phyloP scores from a whole-genome alignment of 2,888 invertebrate genomes.

The Argyra leucocephala region DNA sequence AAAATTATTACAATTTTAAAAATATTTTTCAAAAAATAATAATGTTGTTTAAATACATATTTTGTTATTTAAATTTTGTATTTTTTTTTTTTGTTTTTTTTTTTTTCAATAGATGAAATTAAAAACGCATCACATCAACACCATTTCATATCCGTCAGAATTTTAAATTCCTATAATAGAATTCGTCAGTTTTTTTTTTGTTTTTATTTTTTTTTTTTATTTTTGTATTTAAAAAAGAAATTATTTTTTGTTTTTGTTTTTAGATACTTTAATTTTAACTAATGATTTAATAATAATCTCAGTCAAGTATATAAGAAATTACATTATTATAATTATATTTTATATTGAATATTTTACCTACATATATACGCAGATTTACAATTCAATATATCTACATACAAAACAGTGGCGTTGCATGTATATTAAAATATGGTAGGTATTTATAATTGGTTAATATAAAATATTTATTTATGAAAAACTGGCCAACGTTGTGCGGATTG shows the following conservation, averaged over 20 bases:
- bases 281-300: background rate
- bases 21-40: too few relatives aligned
- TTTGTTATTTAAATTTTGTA: background rate
- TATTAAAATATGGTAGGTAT: background rate
- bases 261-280: background rate
- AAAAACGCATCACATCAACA: constrained; percentile 9
- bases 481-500: too few relatives aligned
- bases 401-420: background rate
- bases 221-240: too few relatives aligned
- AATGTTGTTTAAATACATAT: constrained; percentile 1
- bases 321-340: background rate
- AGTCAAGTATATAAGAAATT: background rate
- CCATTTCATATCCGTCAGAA: constrained; percentile 4
- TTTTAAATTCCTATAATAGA: background rate
- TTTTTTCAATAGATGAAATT: constrained; percentile 1
- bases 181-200: background rate
- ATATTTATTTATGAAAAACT: too few relatives aligned
- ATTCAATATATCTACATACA: too few relatives aligned
- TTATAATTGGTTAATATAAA: too few relatives aligned
- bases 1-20: too few relatives aligned
- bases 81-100: too few relatives aligned
- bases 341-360: background rate
- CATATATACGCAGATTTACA: too few relatives aligned
- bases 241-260: background rate
- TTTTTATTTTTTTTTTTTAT: background rate